Evolutionary conservation across 1,140 invertebrate species (phyloP).

Genomic region (Mylabris phalerata): DNA sequence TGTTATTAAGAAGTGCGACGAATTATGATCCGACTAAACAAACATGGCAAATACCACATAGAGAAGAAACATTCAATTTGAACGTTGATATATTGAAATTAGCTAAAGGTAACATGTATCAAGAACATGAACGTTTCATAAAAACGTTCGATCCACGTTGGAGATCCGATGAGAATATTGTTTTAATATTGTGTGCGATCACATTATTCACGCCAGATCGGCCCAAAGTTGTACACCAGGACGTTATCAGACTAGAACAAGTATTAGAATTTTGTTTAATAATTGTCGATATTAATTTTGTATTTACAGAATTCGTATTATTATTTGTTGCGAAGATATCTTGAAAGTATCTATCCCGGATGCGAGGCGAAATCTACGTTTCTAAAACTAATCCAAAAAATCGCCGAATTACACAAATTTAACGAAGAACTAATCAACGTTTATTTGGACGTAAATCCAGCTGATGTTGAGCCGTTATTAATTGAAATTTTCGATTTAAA

Average conservation of each 20-base stretch:
- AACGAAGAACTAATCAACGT: constrained; percentile 82
- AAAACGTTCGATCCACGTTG: constrained; percentile 72
- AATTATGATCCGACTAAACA: constrained; percentile 79
- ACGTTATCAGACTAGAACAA: constrained; percentile 82
- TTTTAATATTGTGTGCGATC: constrained; percentile 84
- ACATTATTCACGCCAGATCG: constrained; percentile 80
- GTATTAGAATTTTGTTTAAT: constrained; percentile 40
- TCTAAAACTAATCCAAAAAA: constrained; percentile 79
- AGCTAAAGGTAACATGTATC: constrained; percentile 78
- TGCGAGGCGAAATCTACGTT: constrained; percentile 81
- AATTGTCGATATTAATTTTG: not conserved
- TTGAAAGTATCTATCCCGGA: constrained; percentile 74
- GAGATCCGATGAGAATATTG: constrained; percentile 78
- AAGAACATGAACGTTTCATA: constrained; percentile 75
- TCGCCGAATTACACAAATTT: constrained; percentile 75
- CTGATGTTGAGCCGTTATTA: constrained; percentile 80
- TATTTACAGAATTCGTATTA: constrained; percentile 78
- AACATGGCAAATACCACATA: constrained; percentile 79
- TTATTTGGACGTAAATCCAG: constrained; percentile 84
- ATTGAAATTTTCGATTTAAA: constrained; percentile 92
- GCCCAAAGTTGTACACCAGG: constrained; percentile 69
- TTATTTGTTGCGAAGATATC: constrained; percentile 75
- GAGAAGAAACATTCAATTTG: constrained; percentile 64
- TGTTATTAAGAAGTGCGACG: constrained; percentile 82
- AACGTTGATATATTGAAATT: constrained; percentile 80